A percentile compares a stretch with the other conserved stretches of the same genome.
These are phyloP conservation scores for Spongilla lacustris DNA, from an alignment of 37 sponge, comb jelly and placozoan species.

Conservation along the genomic window DNA sequence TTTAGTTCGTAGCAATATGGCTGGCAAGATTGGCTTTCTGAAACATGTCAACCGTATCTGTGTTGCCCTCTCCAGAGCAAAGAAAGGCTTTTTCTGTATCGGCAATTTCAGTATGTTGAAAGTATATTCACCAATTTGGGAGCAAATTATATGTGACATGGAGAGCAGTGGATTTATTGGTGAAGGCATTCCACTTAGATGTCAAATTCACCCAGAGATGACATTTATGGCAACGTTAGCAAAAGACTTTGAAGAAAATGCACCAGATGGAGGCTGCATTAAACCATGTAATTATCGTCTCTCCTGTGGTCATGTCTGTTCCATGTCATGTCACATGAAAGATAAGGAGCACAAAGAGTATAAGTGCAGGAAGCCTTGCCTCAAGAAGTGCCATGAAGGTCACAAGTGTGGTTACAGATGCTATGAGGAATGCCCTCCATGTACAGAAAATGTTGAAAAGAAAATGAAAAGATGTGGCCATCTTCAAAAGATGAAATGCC, in stretches of 20 bases:
- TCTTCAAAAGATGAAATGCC: slow-evolving; percentile 47
- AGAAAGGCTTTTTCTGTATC: slow-evolving; percentile 86
- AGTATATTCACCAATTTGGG: slow-evolving; percentile 61
- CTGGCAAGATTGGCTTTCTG: slow-evolving; percentile 79
- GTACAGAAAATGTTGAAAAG: slow-evolving; percentile 24
- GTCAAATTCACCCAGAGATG: slow-evolving; percentile 77
- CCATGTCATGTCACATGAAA: slow-evolving; percentile 53
- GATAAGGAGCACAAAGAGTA: slow-evolving; percentile 66
- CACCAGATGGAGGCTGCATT: slow-evolving; percentile 79
- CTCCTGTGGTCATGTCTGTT: slow-evolving; percentile 78
- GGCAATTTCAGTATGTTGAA: slow-evolving; percentile 83
- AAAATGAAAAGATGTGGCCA: slow-evolving; percentile 69
- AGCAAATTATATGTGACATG: slow-evolving; percentile 53
- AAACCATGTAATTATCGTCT: slow-evolving; percentile 55
- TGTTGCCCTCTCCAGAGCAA: slow-evolving; percentile 94
- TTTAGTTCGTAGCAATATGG: slow-evolving; percentile 77
- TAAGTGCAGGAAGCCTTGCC: slow-evolving; percentile 60
- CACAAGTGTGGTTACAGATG: slow-evolving; percentile 45
- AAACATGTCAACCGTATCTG: slow-evolving; percentile 85
- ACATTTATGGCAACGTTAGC: slow-evolving; percentile 18
- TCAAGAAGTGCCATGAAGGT: slow-evolving; percentile 21
- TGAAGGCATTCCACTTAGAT: slow-evolving; percentile 55
- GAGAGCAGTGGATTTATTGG: slow-evolving; percentile 38
- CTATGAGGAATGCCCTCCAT: slow-evolving; percentile 37
- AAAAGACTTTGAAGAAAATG: slow-evolving; percentile 56